These are phyloP conservation scores for Agelaius tricolor DNA, from an alignment of 2,113 vertebrate species.

Conservation along the genomic window DNA sequence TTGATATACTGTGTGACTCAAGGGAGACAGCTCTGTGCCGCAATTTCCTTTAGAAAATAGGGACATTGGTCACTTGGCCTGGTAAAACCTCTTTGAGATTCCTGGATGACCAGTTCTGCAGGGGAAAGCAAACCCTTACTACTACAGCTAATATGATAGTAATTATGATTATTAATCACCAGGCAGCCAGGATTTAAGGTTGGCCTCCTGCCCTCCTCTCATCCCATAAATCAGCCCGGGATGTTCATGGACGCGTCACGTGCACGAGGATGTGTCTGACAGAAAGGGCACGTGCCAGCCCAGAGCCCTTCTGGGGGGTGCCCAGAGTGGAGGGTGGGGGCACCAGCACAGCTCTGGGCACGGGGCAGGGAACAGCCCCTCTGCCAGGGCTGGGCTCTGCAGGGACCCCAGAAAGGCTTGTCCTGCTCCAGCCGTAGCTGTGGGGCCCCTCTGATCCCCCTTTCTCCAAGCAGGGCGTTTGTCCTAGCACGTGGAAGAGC, in stretches of 20 bases:
- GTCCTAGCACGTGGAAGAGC: not conserved
- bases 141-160: slow-evolving; percentile 39
- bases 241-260: not conserved
- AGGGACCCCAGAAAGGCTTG: not conserved
- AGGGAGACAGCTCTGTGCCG: slow-evolving; percentile 38
- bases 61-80: slow-evolving; percentile 22
- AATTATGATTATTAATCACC: slow-evolving; percentile 68
- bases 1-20: slow-evolving; percentile 52
- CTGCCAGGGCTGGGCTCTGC: not conserved
- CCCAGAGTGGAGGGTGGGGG: accelerated
- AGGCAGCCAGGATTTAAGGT: slow-evolving; percentile 54
- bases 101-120: slow-evolving; percentile 36
- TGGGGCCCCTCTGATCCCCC: not conserved
- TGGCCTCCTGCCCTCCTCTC: slow-evolving; percentile 59
- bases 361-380: not conserved
- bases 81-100: not conserved
- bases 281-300: not conserved
- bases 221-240: slow-evolving; percentile 48
- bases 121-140: slow-evolving; percentile 28
- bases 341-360: not conserved
- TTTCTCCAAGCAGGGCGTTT: not conserved
- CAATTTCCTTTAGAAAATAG: slow-evolving; percentile 42
- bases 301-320: accelerated
- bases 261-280: not conserved
- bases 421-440: not conserved